Base-by-base conservation (phyloP, 1,140 invertebrate genomes). In the Rhizoglyphus robini region DNA sequence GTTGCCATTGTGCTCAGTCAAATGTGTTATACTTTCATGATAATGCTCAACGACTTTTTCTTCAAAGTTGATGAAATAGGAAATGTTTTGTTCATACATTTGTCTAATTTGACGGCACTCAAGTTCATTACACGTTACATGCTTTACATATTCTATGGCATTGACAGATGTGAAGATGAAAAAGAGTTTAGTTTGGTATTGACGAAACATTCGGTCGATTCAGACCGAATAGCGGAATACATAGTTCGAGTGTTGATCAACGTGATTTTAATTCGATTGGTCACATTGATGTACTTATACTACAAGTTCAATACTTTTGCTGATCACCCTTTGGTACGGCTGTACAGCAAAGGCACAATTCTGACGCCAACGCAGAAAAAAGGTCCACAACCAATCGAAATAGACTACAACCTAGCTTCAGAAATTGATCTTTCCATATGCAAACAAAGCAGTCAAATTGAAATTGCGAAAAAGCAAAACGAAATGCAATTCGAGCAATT, bases 21-120 rank as follows among this genome's bases (percentile, higher is more conserved):
- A 11, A 8, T 25, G 23, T 32, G 8, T 41, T 8, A 41, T 41
- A 41, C 36, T 41, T n/a, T n/a, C n/a, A n/a, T n/a, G n/a, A n/a
- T n/a, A n/a, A n/a, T n/a, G n/a, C n/a, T 41, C 36, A 41, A 41
- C 8, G 8, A 54, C 31, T 54, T 8, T 54, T 54, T 54, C 8
- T 23, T 27, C n/a, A n/a, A n/a, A n/a, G n/a, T 54, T 41, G 36
- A 41, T 54, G 51, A 54, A 54, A n/a, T n/a, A n/a, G n/a, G n/a
- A n/a, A n/a, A n/a, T n/a, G n/a, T n/a, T n/a, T n/a, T n/a, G n/a
- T n/a, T 32, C 8, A 20, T 8, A 27, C 23, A 27, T 32, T 54
- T 54, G 23, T 54, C 23, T 8, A 54, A 8, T 15, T 32, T 32
- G 51, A 54, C 36, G 36, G 36, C 36, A 41, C 8, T 41, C 36